Base-by-base conservation (phyloP, 2,888 invertebrate genomes). In the Baronia brevicornis region DNA sequence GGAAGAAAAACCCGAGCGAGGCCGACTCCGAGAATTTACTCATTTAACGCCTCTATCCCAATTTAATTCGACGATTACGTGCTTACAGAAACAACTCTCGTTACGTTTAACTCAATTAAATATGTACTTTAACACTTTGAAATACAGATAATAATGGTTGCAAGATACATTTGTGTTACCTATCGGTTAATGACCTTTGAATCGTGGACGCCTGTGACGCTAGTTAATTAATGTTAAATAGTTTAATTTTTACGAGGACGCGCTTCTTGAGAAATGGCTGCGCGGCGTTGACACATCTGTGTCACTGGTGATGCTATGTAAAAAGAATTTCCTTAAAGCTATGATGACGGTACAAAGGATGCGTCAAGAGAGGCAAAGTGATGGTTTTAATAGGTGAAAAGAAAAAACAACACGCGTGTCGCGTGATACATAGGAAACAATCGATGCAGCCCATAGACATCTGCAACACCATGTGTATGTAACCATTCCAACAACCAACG, bases 161-260 rank as follows among this genome's bases (percentile, higher is more conserved):
- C 21, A 30, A 3, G 6, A 9, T 10, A n/a, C 5, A 2, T 19
- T 13, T 28, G 15, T 32, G 10, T 28, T 27, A 38, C 35, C 38
- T 48, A 46, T 46, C 42, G 60, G 55, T 52, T 55, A 46, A 36
- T 46, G 42, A 44, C 56, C 56, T 33, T 27, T 19, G 24, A 30
- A 17, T 10, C 20, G 28, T 13, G 30, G 38, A 24, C 10, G 18
- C n/a, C 20, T 22, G 10, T 11, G 34, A 39, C 38, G 8, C 35
- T 21, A 26, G 35, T 46, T 64, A 69, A 73, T 72, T 70, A 62
- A 60, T 66, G 71, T 71, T 73, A 74, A 20, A 74, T 71, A 61
- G 69, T 66, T 68, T 71, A 73, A 74, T 73, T 68, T 58, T 66
- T 56, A 65, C 51, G 57, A 60, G 56, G 43, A 40, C 44, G 46